Evolutionary conservation across 2,888 invertebrate genomes (phyloP), one percentile per base, ranked within the genome.

Genomic region (Apotomis betuletana): DNA sequence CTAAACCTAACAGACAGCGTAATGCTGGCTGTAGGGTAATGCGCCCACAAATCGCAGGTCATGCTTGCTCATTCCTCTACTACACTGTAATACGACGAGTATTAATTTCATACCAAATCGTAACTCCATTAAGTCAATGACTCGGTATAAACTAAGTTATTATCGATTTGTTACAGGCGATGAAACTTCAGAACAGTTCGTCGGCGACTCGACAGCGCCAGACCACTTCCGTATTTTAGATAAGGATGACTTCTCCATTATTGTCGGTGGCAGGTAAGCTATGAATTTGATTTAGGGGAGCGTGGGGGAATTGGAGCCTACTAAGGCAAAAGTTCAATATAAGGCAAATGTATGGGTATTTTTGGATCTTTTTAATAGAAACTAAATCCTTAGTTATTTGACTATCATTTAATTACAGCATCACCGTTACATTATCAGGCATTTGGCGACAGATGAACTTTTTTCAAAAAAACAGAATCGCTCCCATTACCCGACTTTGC

Each of bases 171-270:
- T 94, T 95, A 81, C 94, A 95, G 95, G 95, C 87, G 96, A 96
- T 87, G 95, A 96, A 90, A 94, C 95, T 85, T 94, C 96, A 80
- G 95, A 96, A 81, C 95, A 95, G 87, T 97, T 97, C 89, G 94
- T 95, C 83, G 97, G 97, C 81, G 98, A 98, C 89, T 94, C 94
- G 81, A 96, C 96, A 78, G 95, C 95, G 84, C 94, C 95, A 81
- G 97, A 98, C 90, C 96, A 97, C 91, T 98, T 98, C 94, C 97
- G 97, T 88, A 95, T 98, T 85, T 95, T 98, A 90, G 96, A 97
- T 90, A 96, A 96, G 89, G 97, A 98, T 90, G 96, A 97, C 81
- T 96, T 96, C 86, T 96, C 96, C 74, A 94, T 98, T 83, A 94
- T 98, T 84, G 95, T 98, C 81, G 98, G 98, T 81, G 98, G 98